These are phyloP conservation scores for Hirundo rustica DNA, from an alignment of 2,797 vertebrate genomes.

Conservation along the genomic window DNA sequence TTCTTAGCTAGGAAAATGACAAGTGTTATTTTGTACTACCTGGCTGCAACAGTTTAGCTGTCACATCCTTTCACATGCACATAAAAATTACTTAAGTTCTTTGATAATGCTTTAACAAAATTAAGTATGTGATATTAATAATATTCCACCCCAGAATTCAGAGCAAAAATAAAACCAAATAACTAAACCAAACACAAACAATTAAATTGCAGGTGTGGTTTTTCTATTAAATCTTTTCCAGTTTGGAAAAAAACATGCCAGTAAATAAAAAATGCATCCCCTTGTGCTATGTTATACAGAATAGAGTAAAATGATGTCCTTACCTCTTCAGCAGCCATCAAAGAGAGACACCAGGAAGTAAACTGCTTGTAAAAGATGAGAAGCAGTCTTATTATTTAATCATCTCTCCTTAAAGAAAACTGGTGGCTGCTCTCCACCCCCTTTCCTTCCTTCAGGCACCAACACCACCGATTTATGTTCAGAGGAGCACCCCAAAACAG, in stretches of 20 bases:
- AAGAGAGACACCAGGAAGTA: neutral
- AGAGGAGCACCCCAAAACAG: neutral
- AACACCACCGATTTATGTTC: fast-evolving
- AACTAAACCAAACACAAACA: neutral
- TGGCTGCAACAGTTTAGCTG: neutral
- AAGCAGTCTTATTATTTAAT: neutral
- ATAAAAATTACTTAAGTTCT: neutral
- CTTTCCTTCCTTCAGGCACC: constrained; percentile 60
- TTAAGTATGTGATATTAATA: neutral
- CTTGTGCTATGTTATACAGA: neutral
- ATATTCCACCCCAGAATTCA: neutral
- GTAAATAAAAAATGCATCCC: neutral
- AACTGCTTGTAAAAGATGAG: neutral
- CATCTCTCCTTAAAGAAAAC: constrained; percentile 1
- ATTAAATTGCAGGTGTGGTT: neutral
- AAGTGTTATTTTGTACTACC: neutral
- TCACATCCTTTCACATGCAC: neutral
- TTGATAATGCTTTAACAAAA: neutral
- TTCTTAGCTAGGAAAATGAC: neutral
- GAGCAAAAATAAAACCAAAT: neutral
- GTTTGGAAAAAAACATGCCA: neutral
- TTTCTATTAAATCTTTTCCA: neutral
- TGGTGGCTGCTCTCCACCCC: neutral
- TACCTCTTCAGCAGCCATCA: constrained; percentile 44
- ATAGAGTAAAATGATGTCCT: neutral